These are phyloP conservation scores for Ptycholaimellus sp. DNA, from an alignment of 2,888 invertebrate genomes.

Conservation along the genomic window DNA sequence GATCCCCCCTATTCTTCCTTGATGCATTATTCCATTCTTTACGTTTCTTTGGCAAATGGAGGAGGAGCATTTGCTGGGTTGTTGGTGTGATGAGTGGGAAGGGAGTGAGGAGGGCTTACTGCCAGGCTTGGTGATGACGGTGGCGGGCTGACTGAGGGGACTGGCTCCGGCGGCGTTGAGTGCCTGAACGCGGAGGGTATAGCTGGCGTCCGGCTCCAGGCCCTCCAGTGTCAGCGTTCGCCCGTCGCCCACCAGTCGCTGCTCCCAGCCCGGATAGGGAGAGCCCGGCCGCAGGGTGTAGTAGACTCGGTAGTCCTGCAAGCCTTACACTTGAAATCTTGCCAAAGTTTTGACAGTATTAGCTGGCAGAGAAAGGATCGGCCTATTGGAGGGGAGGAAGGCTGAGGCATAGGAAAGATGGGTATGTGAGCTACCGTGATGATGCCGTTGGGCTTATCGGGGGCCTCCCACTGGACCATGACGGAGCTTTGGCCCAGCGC, in stretches of 20 bases:
- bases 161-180: conserved; percentile 85
- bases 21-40: too few species aligned
- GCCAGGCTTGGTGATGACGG: conserved; percentile 84
- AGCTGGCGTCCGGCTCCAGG: conserved; percentile 74
- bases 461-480: conserved; percentile 93
- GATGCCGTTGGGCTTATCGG: conserved; percentile 86
- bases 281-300: too few species aligned
- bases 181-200: conserved; percentile 82
- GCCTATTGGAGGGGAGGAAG: too few species aligned
- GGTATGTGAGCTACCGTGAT: too few species aligned
- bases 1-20: too few species aligned
- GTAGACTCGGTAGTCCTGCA: conserved; percentile 6
- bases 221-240: conserved; percentile 26
- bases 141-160: conserved; percentile 79
- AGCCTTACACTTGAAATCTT: conserved; percentile 12
- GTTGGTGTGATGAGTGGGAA: background rate
- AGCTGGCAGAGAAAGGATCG: too few species aligned
- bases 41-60: background rate
- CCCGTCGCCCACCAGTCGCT: conserved; percentile 37
- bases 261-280: too few species aligned
- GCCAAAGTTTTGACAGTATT: too few species aligned
- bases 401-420: too few species aligned
- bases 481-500: conserved; percentile 81
- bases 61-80: background rate
- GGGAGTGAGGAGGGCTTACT: conserved; percentile 18